Conservation (phyloP, 2,797 vertebrate genomes). For the Neoniphon sammara region DNA sequence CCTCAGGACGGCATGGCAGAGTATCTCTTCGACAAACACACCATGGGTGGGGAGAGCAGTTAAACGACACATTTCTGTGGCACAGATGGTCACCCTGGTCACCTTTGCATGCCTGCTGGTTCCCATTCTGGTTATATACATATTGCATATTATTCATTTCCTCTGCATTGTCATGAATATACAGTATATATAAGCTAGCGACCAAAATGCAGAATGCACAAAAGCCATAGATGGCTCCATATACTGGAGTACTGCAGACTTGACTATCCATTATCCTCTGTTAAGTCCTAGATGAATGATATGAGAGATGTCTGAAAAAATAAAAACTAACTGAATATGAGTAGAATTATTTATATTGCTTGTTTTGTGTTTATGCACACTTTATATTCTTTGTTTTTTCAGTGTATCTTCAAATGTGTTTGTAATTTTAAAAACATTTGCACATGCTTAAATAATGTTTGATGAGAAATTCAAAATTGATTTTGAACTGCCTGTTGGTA, state of each 20-base stretch:
- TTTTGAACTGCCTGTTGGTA: too few species aligned
- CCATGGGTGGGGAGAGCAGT: conserved; percentile 79
- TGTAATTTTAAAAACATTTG: too few species aligned
- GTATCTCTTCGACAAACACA: conserved; percentile 95
- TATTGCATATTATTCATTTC: neutral
- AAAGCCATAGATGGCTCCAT: conserved; percentile 1
- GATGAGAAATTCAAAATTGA: too few species aligned
- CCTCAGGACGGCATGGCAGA: conserved; percentile 90
- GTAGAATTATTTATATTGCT: too few species aligned
- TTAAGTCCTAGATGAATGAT: neutral
- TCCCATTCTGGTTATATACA: neutral
- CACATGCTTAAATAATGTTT: too few species aligned
- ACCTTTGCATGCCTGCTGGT: neutral
- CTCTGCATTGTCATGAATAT: conserved; percentile 18
- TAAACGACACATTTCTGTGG: conserved; percentile 37
- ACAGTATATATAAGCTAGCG: conserved; percentile 7
- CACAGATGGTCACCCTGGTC: neutral
- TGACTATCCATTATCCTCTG: neutral
- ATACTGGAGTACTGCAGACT: conserved; percentile 5
- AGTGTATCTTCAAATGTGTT: too few species aligned
- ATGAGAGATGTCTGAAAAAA: neutral
- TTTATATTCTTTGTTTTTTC: too few species aligned
- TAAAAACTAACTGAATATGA: conserved; percentile 4
- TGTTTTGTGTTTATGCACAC: too few species aligned
- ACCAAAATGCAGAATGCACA: neutral